phyloP scores from a whole-genome alignment of 37 sponge, comb jelly and placozoan species.

The Eunapius fragilis region DNA sequence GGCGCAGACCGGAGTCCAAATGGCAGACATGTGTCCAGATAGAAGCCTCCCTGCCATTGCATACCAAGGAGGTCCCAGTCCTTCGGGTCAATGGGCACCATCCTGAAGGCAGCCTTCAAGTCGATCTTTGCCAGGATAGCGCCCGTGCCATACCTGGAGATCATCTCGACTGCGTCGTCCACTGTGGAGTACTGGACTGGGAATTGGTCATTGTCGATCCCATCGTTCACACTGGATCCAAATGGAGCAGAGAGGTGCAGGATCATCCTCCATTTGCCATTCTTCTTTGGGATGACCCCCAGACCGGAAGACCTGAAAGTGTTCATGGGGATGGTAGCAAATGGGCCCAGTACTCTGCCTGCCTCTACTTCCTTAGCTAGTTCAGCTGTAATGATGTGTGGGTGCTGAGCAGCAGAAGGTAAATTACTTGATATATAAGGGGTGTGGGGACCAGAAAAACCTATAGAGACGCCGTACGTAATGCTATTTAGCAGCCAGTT shows the following conservation, averaged over 20 bases:
- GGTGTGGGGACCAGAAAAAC: slow-evolving; percentile 31
- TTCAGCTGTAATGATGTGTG: slow-evolving; percentile 7
- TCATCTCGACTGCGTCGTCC: slow-evolving; percentile 11
- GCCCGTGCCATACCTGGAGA: background rate
- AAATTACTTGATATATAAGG: slow-evolving; percentile 3
- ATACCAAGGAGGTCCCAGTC: slow-evolving; percentile 37
- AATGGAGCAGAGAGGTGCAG: slow-evolving; percentile 19
- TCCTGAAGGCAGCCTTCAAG: slow-evolving; percentile 16
- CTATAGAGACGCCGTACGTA: slow-evolving; percentile 8
- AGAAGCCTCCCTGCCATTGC: slow-evolving; percentile 17
- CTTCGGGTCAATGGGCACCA: slow-evolving; percentile 17
- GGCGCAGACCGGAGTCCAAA: slow-evolving; percentile 39
- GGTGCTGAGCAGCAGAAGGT: slow-evolving; percentile 22
- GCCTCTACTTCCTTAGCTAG: background rate
- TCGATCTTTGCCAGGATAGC: slow-evolving; percentile 14
- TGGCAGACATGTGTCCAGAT: slow-evolving; percentile 27
- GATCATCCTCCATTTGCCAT: slow-evolving; percentile 20
- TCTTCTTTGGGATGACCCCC: slow-evolving; percentile 14
- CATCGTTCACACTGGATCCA: slow-evolving; percentile 25
- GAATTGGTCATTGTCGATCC: background rate
- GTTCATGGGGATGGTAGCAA: background rate
- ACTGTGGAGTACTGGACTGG: slow-evolving; percentile 12
- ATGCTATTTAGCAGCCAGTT: slow-evolving; percentile 17
- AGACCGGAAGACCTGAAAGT: background rate
- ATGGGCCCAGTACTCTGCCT: slow-evolving; percentile 2